Evolutionary conservation across 1,140 invertebrate genomes (phyloP).

Genomic region (Drosophila nannoptera): DNA sequence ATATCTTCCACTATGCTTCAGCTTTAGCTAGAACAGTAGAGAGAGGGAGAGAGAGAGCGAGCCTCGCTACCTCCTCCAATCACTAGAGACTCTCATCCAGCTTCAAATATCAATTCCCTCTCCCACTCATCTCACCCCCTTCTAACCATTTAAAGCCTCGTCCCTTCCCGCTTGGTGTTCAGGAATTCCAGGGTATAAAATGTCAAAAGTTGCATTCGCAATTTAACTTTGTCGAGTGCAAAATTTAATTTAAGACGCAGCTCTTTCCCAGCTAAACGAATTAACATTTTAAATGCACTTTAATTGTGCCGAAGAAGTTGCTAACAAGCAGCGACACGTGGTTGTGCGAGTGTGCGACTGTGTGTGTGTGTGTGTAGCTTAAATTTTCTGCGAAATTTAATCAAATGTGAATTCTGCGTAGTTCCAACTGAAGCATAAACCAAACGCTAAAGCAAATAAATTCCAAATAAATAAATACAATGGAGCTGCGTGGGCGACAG

Average conservation of each 20-base stretch:
- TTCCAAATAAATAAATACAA: constrained; percentile 26
- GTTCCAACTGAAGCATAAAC: constrained; percentile 12
- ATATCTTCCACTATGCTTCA: too few species aligned
- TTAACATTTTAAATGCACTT: constrained; percentile 47
- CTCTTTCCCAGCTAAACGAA: constrained; percentile 28
- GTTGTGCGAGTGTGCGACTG: background rate
- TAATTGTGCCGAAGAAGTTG: constrained; percentile 33
- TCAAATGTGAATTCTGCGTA: constrained; percentile 1
- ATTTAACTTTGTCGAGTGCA: constrained; percentile 40
- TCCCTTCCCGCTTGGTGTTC: too few species aligned
- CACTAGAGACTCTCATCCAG: too few species aligned
- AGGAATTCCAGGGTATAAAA: constrained; percentile 11
- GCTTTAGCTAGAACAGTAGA: too few species aligned
- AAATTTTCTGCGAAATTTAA: constrained; percentile 1
- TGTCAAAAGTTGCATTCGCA: constrained; percentile 33
- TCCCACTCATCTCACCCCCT: too few species aligned
- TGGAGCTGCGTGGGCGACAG: background rate
- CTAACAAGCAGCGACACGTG: constrained; percentile 23
- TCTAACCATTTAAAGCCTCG: too few species aligned
- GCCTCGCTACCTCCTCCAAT: too few species aligned
- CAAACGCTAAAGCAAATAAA: constrained; percentile 20
- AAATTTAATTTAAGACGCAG: constrained; percentile 39
- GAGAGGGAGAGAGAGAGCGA: too few species aligned
- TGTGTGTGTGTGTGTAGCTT: background rate
- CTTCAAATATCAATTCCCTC: too few species aligned